phyloP scores from a whole-genome alignment of 2,797 vertebrate genomes.

The Hemibagrus guttatus region DNA sequence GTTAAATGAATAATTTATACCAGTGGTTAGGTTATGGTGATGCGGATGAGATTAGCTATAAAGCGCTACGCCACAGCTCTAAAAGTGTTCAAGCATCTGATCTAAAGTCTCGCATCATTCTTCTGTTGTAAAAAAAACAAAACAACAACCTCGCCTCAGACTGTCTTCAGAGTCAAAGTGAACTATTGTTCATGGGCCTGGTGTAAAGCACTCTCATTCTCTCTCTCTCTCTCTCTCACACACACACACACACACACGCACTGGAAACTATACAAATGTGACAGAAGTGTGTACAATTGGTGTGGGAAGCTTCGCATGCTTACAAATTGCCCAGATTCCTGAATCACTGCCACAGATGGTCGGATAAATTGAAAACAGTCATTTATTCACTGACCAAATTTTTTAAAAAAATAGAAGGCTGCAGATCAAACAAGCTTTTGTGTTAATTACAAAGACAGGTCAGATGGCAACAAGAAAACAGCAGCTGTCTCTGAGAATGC shows the following conservation, averaged over 20 bases:
- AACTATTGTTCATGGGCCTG: conserved; percentile 45
- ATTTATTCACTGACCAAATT: conserved; percentile 29
- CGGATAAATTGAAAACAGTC: conserved; percentile 53
- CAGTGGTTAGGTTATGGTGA: background rate
- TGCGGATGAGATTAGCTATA: background rate
- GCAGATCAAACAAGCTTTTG: conserved; percentile 39
- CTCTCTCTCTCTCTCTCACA: conserved; percentile 10
- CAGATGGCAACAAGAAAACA: conserved; percentile 11
- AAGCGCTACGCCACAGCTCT: background rate
- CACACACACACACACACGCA: conserved; percentile 24
- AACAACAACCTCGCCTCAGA: background rate
- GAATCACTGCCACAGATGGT: conserved; percentile 48
- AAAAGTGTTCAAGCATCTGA: background rate
- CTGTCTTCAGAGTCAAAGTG: conserved; percentile 41
- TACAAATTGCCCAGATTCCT: conserved; percentile 59
- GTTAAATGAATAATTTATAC: conserved; percentile 16
- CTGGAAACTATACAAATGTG: conserved; percentile 43
- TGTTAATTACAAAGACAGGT: background rate
- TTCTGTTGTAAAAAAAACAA: conserved; percentile 13
- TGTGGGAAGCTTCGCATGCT: conserved; percentile 57
- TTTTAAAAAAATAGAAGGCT: background rate
- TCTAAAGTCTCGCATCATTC: background rate
- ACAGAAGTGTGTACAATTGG: conserved; percentile 41
- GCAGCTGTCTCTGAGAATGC: background rate
- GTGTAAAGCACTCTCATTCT: conserved; percentile 18